Conservation (phyloP, 1,140 invertebrate species). For the Dysdera silvatica region DNA sequence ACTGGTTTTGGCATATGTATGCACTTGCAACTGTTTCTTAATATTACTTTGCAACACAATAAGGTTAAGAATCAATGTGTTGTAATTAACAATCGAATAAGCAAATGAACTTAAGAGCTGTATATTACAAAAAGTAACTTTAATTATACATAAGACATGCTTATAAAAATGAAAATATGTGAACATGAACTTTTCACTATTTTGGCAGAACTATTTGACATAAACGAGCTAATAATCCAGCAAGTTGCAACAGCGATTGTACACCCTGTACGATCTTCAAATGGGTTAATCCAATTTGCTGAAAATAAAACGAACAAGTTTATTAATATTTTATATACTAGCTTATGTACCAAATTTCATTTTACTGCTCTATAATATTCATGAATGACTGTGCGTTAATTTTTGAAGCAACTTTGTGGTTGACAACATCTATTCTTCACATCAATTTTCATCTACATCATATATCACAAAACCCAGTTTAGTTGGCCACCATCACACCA, state of each 20-base stretch:
- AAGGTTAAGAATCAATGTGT: no score
- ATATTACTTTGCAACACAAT: no score
- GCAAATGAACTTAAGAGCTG: no score
- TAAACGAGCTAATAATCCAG: conserved; percentile 73
- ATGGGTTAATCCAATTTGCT: conserved; percentile 89
- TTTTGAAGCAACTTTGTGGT: not conserved
- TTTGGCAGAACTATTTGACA: no score
- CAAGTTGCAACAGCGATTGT: conserved; percentile 77
- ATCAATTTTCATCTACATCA: not conserved
- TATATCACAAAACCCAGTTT: not conserved
- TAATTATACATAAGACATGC: no score
- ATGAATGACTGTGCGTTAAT: not conserved
- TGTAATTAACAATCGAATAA: no score
- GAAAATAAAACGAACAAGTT: conserved; percentile 39
- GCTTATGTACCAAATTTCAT: conserved; percentile 30
- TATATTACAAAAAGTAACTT: no score
- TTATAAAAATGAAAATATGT: not conserved
- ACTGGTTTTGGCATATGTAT: no score
- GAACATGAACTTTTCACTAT: conserved; percentile 17
- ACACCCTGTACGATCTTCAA: conserved; percentile 83
- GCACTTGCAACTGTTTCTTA: no score
- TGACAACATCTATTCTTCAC: not conserved
- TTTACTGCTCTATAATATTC: not conserved
- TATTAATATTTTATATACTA: no score
- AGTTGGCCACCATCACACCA: no score